Conservation (phyloP, 2,888 invertebrate genomes). For the Drosophila prolongata region DNA sequence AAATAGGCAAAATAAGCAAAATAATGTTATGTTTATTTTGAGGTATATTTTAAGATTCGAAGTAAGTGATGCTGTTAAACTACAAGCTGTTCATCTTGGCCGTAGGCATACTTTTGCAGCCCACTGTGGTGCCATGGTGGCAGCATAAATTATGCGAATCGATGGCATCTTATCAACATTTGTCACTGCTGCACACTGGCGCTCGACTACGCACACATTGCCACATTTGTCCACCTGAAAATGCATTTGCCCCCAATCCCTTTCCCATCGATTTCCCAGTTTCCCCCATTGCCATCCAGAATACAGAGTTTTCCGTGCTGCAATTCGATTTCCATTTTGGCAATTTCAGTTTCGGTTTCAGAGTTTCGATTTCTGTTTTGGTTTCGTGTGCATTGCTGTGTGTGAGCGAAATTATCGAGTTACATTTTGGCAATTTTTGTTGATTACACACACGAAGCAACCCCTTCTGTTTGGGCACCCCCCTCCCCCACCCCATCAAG, state of each 20-base stretch:
- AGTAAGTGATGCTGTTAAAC: no score
- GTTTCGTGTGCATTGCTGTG: conserved; percentile 12
- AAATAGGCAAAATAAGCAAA: no score
- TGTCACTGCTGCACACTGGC: conserved; percentile 41
- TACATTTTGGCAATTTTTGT: conserved; percentile 39
- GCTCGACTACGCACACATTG: conserved; percentile 11
- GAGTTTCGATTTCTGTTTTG: conserved; percentile 28
- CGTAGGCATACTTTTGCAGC: not conserved
- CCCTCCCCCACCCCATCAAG: no score
- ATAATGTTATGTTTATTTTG: no score
- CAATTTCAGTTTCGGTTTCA: conserved; percentile 30
- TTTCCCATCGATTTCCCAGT: not conserved
- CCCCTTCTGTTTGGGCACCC: no score
- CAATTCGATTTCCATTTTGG: conserved; percentile 37
- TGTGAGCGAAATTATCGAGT: conserved; percentile 33
- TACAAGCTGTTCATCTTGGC: not conserved
- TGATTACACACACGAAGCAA: conserved; percentile 23
- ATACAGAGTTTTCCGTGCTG: conserved; percentile 20
- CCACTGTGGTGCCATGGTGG: conserved; percentile 23
- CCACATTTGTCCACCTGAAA: conserved; percentile 20
- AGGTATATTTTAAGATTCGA: no score
- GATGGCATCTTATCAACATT: conserved; percentile 56
- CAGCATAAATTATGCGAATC: conserved; percentile 58
- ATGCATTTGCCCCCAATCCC: conserved; percentile 13
- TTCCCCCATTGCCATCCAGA: conserved; percentile 2